Base-by-base conservation (phyloP, 1,140 invertebrate species). In the Megathymus violae region DNA sequence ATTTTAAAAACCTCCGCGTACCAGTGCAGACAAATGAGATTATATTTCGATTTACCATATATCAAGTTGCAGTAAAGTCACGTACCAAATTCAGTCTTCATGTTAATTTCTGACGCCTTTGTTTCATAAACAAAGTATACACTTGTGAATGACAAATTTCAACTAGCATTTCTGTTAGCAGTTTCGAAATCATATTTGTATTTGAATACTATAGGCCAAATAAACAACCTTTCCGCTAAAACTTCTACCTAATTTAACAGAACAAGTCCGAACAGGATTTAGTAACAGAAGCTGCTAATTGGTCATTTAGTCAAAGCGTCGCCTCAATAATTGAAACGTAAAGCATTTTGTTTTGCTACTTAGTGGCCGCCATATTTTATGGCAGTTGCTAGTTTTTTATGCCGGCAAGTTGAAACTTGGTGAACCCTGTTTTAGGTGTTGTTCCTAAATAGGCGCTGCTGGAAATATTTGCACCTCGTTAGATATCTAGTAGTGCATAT, bases 401-500 rank as follows among this genome's bases (percentile, higher is more conserved):
- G 4, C 4, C 44, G 44, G 44, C 44, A 9, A 47, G 19, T 19
- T 7, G 16, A 46, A 17, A 22, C 43, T 46, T 11, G 43, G 44
- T 11, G n/a, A 47, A 11, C 19, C 19, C 44, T 47, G 27, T 47
- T 47, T 47, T 47, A 47, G 44, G 44, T 22, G 44, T 47, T 14
- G 22, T 27, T 27, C 19, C 22, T 47, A 47, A 47, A 27, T 11
- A 47, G 44, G 44, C 22, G 14, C 22, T 27, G 22, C 5, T 19
- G 19, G 17, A 10, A 17, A 43, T 9, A 22, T 22, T 46, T 46
- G 15, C 17, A 46, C 43, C 43, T 46, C 16, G 43, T 46, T 46
- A 46, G 43, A 46, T 46, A 46, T 46, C 17, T 65, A 66, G 63
- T 66, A 65, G 62, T 67, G 63, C 65, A 65, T 67, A 62, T 64